Base-by-base conservation (phyloP, 1,140 invertebrate genomes). In the Gryllus bimaculatus region DNA sequence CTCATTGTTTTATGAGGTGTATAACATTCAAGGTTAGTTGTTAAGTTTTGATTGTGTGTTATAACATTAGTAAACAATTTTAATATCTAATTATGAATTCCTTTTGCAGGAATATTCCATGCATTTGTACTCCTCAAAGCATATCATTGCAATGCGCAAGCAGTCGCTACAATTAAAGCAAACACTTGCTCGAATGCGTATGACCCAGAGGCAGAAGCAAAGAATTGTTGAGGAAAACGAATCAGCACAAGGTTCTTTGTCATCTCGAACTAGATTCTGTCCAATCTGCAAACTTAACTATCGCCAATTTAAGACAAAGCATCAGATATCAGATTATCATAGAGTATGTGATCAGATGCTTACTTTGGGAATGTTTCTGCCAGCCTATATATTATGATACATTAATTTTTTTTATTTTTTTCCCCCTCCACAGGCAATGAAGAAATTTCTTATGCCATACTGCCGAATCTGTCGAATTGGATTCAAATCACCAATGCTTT, bases 231-330 rank as follows among this genome's bases (percentile, higher is more conserved):
- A 93, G 82, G 90, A 91, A 81, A 87, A 87, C n/a, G 89, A 91
- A 78, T 90, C 76, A 73, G 75, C 54, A 20, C 73, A 73, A 66
- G 78, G 78, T 4, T 66, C 48, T 7, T 85, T 93, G 47, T 88
- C 89, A 7, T 85, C 88, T 73, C 87, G 89, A 73, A 91, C 91
- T 26, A 89, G 90, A 77, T 94, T 92, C 84, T 94, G 93, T 85
- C 89, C 90, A 18, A 89, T 94, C 78, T 94, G 93, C 85, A 93
- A 94, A 81, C 87, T 95, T 80, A 94, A 94, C 84, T 93, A 94
- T 85, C 91, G 91, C 81, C 93, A 93, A 81, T 88, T 91, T 13
- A 92, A 93, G 82, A 89, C 90, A 77, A 89, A 92, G 74, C 93
- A 95, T 87, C 91, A 93, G 82, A 85, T 89, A 54, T 93, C 92